phyloP scores from a whole-genome alignment of 2,797 vertebrate species.

The Fundulus diaphanus region DNA sequence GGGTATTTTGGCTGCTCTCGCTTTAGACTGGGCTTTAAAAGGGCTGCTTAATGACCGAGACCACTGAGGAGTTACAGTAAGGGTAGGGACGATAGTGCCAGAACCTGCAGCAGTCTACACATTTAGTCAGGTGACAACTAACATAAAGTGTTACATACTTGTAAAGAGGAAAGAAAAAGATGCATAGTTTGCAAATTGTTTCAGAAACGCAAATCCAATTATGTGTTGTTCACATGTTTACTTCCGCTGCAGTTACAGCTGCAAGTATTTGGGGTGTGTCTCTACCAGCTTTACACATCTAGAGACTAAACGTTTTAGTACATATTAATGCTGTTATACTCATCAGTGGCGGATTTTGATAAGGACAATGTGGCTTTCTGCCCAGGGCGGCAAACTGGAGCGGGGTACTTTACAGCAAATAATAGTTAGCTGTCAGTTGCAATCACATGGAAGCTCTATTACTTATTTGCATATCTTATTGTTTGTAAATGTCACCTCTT shows the following conservation, averaged over 20 bases:
- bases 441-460: neutral
- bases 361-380: no score
- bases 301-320: no score
- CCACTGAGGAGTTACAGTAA: neutral
- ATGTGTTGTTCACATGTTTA: neutral
- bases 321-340: no score
- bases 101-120: neutral
- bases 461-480: neutral
- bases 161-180: neutral
- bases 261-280: no score
- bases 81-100: neutral
- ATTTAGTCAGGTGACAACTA: neutral
- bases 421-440: neutral
- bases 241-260: neutral
- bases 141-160: neutral
- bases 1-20: conserved; percentile 2
- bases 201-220: neutral
- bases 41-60: conserved; percentile 2
- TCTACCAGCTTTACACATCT: no score
- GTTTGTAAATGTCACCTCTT: no score
- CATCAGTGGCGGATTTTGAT: no score
- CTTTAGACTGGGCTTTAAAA: conserved; percentile 12
- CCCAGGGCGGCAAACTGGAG: no score
- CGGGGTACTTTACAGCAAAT: neutral
- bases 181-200: neutral